Evolutionary conservation across 2,113 vertebrate genomes (phyloP).

Genomic region (Bos indicus): DNA sequence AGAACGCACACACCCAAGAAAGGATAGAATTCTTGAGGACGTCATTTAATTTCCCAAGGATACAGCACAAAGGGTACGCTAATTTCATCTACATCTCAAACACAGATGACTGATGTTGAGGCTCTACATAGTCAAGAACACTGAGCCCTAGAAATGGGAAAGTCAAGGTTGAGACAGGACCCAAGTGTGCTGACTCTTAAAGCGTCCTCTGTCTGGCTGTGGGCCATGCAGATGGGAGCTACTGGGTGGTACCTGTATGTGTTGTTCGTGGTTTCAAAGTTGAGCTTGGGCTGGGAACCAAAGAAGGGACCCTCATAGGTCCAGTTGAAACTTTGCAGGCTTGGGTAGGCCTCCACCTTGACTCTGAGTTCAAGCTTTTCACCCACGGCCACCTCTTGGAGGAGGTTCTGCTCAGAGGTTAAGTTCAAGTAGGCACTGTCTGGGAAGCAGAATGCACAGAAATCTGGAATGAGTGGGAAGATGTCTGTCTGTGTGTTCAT

Average conservation of each 20-base stretch:
- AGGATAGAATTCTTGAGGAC: neutral
- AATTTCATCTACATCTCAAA: neutral
- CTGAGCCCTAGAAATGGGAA: neutral
- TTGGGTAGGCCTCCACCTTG: constrained; percentile 89
- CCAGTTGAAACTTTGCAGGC: constrained; percentile 82
- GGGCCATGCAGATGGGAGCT: neutral
- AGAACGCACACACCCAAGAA: neutral
- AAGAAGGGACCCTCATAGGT: constrained; percentile 66
- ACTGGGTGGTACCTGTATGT: constrained; percentile 61
- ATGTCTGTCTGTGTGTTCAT: neutral
- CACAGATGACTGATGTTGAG: neutral
- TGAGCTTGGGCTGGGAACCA: neutral
- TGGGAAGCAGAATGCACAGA: constrained; percentile 71
- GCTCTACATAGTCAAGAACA: neutral
- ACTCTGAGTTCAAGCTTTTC: constrained; percentile 84
- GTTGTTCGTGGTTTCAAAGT: neutral
- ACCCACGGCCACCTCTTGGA: constrained; percentile 82
- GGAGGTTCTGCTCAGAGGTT: constrained; percentile 78
- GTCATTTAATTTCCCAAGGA: neutral
- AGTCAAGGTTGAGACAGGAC: neutral
- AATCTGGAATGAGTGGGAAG: neutral
- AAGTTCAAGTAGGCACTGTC: constrained; percentile 88
- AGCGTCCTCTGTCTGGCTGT: neutral
- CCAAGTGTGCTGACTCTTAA: neutral
- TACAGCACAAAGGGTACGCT: neutral